phyloP scores from a whole-genome alignment of 2,888 invertebrate genomes.

The Drosophila helvetica region DNA sequence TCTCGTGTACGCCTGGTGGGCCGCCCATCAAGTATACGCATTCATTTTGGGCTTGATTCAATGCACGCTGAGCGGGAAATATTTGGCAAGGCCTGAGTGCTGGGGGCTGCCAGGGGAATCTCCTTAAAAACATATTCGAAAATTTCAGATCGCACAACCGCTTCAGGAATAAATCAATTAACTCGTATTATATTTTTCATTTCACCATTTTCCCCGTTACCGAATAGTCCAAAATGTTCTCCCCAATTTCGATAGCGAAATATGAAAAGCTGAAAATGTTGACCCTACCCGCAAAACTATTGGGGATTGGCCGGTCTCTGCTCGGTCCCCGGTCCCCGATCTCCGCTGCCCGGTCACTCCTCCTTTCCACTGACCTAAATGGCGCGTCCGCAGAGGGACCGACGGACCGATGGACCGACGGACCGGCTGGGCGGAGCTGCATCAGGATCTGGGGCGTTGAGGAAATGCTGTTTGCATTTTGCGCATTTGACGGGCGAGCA shows the following conservation, averaged over 20 bases:
- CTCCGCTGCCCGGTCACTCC: conserved; percentile 17
- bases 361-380: conserved; percentile 37
- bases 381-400: background rate
- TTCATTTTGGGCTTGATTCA: conserved; percentile 17
- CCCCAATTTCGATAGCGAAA: conserved; percentile 37
- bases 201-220: conserved; percentile 1
- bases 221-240: conserved; percentile 17
- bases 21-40: no score
- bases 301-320: background rate
- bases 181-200: conserved; percentile 24
- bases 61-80: background rate
- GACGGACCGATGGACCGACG: background rate
- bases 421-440: background rate
- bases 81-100: background rate
- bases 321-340: background rate
- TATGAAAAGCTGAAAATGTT: conserved; percentile 34
- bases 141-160: conserved; percentile 15
- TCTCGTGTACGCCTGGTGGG: conserved; percentile 2
- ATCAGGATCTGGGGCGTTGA: background rate
- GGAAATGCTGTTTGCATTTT: conserved; percentile 30
- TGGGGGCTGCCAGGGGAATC: background rate
- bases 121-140: conserved; percentile 19
- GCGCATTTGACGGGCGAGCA: conserved; percentile 30
- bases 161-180: conserved; percentile 34
- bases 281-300: conserved; percentile 12